Evolutionary conservation across 1,140 invertebrate species (phyloP).

Genomic region (Pseudomyrmex flavicornis): DNA sequence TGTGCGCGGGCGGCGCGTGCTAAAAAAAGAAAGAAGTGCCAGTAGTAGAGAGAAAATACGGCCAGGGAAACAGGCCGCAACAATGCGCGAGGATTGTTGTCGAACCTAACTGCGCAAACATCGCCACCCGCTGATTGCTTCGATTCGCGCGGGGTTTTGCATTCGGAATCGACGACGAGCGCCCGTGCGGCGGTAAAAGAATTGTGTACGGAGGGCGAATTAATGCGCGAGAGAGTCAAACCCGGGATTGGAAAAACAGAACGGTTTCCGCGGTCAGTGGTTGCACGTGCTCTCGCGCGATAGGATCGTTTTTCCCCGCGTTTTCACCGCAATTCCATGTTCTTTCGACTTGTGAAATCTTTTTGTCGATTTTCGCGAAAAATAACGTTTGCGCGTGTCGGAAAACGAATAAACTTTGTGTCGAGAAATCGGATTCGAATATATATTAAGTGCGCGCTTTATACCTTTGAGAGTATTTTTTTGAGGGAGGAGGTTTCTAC

Average conservation of each 20-base stretch:
- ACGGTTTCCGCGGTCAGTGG: conserved; percentile 52
- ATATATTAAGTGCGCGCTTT: background rate
- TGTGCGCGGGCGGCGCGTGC: background rate
- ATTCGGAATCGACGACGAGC: conserved; percentile 65
- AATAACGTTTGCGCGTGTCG: conserved; percentile 9
- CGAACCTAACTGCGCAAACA: conserved; percentile 77
- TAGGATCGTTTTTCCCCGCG: conserved; percentile 24
- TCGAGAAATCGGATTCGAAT: background rate
- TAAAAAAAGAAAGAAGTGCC: conserved; percentile 31
- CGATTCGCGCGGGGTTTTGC: conserved; percentile 72
- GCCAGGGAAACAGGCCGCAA: conserved; percentile 49
- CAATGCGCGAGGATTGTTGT: conserved; percentile 67
- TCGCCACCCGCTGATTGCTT: conserved; percentile 77
- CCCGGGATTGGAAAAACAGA: conserved; percentile 63
- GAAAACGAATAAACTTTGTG: conserved; percentile 2
- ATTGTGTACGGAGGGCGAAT: conserved; percentile 71
- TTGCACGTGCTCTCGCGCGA: conserved; percentile 45
- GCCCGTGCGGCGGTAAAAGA: conserved; percentile 51
- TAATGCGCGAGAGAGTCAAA: conserved; percentile 64
- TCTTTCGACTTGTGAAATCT: background rate
- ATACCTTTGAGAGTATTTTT: background rate
- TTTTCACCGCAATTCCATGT: conserved; percentile 20
- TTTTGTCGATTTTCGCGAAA: conserved; percentile 1
- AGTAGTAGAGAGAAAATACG: conserved; percentile 30
- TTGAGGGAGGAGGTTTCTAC: background rate